A percentile compares a stretch with the other conserved stretches of the same genome.
phyloP scores from a whole-genome alignment of 2,797 vertebrate species.

The Mycteria americana region DNA sequence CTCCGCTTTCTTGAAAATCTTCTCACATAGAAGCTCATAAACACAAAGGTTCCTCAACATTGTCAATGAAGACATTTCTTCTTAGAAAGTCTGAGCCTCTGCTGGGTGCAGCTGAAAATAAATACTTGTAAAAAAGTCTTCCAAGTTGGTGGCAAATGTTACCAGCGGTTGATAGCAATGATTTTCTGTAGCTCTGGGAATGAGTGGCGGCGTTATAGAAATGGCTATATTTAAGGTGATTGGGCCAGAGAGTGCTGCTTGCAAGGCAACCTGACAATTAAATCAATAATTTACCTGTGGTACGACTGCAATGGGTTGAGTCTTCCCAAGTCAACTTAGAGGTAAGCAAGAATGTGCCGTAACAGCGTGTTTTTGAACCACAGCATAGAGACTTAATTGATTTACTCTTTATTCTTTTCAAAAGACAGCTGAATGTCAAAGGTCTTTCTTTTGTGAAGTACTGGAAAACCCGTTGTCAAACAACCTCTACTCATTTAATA shows the following conservation, averaged over 20 bases:
- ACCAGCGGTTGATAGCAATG: not conserved
- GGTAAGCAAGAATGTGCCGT: conserved; percentile 57
- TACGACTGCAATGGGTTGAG: not conserved
- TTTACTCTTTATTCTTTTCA: conserved; percentile 78
- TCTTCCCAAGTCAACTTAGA: conserved; percentile 59
- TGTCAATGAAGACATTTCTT: not conserved
- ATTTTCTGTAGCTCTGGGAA: not conserved
- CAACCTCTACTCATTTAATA: conserved; percentile 80
- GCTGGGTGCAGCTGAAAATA: not conserved
- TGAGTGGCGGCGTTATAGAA: not conserved
- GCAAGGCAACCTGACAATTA: not conserved
- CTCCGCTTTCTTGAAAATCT: not conserved
- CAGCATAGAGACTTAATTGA: conserved; percentile 75
- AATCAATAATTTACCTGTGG: conserved; percentile 47
- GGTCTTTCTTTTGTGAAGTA: conserved; percentile 78
- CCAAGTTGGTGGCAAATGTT: not conserved
- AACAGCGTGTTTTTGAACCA: conserved; percentile 61
- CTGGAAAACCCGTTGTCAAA: conserved; percentile 80
- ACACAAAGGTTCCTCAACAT: not conserved
- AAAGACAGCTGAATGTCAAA: conserved; percentile 79
- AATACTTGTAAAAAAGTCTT: not conserved
- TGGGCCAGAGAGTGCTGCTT: not conserved
- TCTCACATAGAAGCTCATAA: not conserved
- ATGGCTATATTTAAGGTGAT: not conserved
- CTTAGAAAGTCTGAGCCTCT: not conserved